These are phyloP conservation scores for Tigriopus japonicus DNA, from an alignment of 1,140 invertebrate genomes.

Conservation along the genomic window DNA sequence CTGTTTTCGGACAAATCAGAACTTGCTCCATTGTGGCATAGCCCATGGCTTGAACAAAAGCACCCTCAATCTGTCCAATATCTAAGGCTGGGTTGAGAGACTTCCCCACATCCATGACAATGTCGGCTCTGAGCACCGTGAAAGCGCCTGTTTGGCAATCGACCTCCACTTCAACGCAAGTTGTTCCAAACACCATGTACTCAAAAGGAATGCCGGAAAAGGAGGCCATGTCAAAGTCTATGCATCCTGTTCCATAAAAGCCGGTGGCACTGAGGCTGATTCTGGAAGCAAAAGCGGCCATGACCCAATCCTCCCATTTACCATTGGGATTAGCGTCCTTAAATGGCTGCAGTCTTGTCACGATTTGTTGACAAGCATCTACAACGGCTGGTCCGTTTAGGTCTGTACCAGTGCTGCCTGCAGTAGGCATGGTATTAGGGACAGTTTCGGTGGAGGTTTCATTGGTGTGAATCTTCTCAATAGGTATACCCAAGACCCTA, in stretches of 20 bases:
- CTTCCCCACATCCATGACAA: conserved; percentile 21
- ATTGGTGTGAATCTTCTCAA: conserved; percentile 57
- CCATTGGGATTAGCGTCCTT: conserved; percentile 7
- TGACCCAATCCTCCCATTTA: conserved; percentile 14
- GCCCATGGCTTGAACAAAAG: conserved; percentile 27
- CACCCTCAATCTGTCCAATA: conserved; percentile 29
- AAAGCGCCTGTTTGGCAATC: conserved; percentile 34
- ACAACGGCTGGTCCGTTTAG: conserved; percentile 84
- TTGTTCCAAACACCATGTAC: conserved; percentile 24
- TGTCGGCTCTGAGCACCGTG: conserved; percentile 20
- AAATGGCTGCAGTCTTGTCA: conserved; percentile 4
- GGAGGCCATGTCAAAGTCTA: conserved; percentile 19
- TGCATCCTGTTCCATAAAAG: conserved; percentile 12
- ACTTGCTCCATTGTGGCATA: conserved; percentile 20
- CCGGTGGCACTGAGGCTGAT: conserved; percentile 17
- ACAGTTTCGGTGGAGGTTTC: conserved; percentile 84
- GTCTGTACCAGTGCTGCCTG: conserved; percentile 75
- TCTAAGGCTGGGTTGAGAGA: conserved; percentile 22
- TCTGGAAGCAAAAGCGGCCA: conserved; percentile 13
- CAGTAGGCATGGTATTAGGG: conserved; percentile 78
- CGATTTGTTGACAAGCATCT: conserved; percentile 22
- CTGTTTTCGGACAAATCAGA: not conserved
- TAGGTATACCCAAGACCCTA: conserved; percentile 45
- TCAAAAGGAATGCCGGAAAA: conserved; percentile 20
- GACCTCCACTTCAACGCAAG: conserved; percentile 30